These are phyloP conservation scores for Blastobasis lacticolella DNA, from an alignment of 2,888 invertebrate species.

Conservation along the genomic window DNA sequence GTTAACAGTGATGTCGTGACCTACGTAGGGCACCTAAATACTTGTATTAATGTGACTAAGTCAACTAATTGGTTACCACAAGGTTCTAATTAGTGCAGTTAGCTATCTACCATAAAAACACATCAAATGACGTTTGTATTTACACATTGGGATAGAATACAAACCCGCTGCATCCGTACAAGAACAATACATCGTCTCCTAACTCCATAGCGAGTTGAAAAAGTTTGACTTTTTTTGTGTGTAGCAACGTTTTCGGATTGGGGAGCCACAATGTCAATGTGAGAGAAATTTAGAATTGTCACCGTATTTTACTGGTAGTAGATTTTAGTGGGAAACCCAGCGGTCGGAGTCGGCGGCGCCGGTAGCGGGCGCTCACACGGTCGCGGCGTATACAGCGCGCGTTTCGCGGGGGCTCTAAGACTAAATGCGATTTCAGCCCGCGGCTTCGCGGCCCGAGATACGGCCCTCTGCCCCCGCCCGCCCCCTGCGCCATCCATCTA, in stretches of 20 bases:
- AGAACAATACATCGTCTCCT: conserved; percentile 56
- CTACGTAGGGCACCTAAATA: too few species aligned
- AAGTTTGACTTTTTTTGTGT: too few species aligned
- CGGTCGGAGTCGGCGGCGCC: too few species aligned
- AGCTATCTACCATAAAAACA: conserved; percentile 9
- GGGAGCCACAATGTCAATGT: too few species aligned
- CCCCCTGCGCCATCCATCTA: conserved; percentile 25
- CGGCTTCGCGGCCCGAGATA: conserved; percentile 32
- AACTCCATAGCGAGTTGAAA: conserved; percentile 45
- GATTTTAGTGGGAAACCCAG: too few species aligned
- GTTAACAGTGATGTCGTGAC: too few species aligned
- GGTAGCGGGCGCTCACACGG: neutral
- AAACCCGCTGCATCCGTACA: conserved; percentile 58
- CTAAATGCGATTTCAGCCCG: conserved; percentile 56
- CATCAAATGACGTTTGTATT: conserved; percentile 8
- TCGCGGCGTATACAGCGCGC: conserved; percentile 31
- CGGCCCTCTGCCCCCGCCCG: conserved; percentile 38
- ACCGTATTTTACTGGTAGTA: too few species aligned
- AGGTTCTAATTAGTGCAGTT: conserved; percentile 7
- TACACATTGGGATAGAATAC: conserved; percentile 33
- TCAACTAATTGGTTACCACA: too few species aligned
- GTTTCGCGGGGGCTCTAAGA: conserved; percentile 44
- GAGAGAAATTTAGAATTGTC: too few species aligned
- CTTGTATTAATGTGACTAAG: too few species aligned
- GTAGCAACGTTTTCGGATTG: too few species aligned